A percentile compares a stretch with the other conserved stretches of the same genome.
Conservation (phyloP, 2,113 vertebrate species). For the Zingel zingel region DNA sequence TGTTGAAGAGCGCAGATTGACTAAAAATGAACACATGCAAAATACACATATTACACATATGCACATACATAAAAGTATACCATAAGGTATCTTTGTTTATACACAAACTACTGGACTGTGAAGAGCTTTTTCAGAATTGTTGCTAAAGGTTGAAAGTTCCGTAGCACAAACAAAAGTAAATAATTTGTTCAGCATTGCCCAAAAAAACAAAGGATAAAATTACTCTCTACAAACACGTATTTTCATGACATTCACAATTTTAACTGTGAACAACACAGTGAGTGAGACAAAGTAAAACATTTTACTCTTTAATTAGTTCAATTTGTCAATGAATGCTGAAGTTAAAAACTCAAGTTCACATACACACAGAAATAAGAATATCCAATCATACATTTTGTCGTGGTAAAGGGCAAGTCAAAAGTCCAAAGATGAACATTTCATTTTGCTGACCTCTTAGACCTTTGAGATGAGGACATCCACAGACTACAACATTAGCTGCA, state of each 20-base stretch:
- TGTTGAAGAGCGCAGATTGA: not conserved
- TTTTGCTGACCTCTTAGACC: not conserved
- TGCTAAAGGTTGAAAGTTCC: not conserved
- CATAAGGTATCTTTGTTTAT: not conserved
- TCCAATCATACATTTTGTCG: not conserved
- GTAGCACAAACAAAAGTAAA: not conserved
- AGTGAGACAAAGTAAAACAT: too few species aligned
- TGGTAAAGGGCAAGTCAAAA: not conserved
- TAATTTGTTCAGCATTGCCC: not conserved
- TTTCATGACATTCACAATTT: not conserved
- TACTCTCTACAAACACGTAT: not conserved
- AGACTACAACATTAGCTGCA: not conserved
- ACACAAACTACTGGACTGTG: not conserved
- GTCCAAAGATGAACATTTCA: slow-evolving; percentile 4
- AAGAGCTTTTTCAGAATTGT: not conserved
- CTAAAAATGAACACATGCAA: not conserved
- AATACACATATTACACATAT: not conserved
- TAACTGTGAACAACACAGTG: not conserved
- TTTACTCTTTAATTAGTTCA: not conserved
- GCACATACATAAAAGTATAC: not conserved
- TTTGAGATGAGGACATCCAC: not conserved
- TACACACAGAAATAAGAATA: not conserved
- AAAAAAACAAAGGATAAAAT: too few species aligned
- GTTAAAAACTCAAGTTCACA: not conserved
- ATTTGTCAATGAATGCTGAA: not conserved